A percentile compares a stretch with the other conserved stretches of the same genome.
Evolutionary conservation across 2,113 vertebrate species (phyloP).

Genomic region (Paraplagusia blochii): DNA sequence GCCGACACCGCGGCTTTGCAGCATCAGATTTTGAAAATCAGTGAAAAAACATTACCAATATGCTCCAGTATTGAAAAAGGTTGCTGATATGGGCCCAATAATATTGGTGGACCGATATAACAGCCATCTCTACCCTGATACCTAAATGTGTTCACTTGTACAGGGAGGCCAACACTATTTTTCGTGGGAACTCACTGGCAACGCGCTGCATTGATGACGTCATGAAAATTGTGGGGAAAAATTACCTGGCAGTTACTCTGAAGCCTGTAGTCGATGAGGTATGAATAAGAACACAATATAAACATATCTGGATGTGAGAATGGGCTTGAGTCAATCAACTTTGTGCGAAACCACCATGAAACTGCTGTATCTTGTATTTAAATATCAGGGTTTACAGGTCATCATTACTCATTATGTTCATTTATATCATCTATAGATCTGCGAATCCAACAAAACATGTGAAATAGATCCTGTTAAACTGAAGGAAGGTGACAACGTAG

Average conservation of each 20-base stretch:
- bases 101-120: too few relatives aligned
- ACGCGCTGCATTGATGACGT: constrained; percentile 96
- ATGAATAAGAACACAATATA: background rate
- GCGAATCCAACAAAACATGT: constrained; percentile 92
- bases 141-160: constrained; percentile 38
- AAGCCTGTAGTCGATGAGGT: constrained; percentile 97
- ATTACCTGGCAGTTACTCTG: constrained; percentile 93
- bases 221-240: constrained; percentile 98
- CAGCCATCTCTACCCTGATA: too few relatives aligned
- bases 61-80: too few relatives aligned
- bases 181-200: constrained; percentile 93
- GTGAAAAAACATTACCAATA: too few relatives aligned
- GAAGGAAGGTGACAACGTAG: constrained; percentile 93
- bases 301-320: constrained; percentile 1
- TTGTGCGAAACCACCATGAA: constrained; percentile 16
- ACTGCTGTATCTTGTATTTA: constrained; percentile 6
- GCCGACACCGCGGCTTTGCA: too few relatives aligned
- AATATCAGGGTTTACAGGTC: background rate
- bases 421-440: constrained; percentile 76
- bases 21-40: too few relatives aligned
- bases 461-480: constrained; percentile 95
- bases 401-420: background rate
- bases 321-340: constrained; percentile 15
- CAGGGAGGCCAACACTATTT: constrained; percentile 97
- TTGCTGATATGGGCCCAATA: too few relatives aligned